Conservation (phyloP, 1,140 invertebrate species). For the Charaxes varanes region DNA sequence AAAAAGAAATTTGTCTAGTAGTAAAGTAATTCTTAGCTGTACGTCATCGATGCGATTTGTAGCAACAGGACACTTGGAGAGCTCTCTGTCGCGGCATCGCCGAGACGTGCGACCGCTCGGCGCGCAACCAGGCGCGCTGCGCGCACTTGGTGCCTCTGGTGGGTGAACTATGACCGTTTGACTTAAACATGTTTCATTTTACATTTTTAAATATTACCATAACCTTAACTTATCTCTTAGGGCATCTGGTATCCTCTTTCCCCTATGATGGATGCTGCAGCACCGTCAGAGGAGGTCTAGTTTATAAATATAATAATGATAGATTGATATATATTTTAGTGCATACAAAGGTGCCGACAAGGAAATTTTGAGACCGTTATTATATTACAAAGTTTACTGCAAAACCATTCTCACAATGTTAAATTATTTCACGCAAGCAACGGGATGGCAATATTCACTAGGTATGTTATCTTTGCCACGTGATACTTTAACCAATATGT, state of each 20-base stretch:
- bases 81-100: conserved; percentile 46
- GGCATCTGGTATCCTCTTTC: too few species aligned
- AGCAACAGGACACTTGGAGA: conserved; percentile 48
- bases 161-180: too few species aligned
- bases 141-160: conserved; percentile 50
- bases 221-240: too few species aligned
- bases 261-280: too few species aligned
- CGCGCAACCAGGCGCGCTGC: conserved; percentile 44
- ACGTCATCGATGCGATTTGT: too few species aligned
- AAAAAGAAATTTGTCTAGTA: too few species aligned
- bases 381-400: conserved; percentile 38
- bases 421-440: conserved; percentile 35
- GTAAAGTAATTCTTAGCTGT: too few species aligned
- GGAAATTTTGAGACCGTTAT: conserved; percentile 26
- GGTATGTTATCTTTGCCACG: conserved; percentile 18
- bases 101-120: conserved; percentile 30
- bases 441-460: conserved; percentile 40
- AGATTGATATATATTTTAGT: conserved; percentile 29
- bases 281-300: background rate
- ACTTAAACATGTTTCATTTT: too few species aligned
- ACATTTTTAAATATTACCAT: background rate
- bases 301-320: background rate
- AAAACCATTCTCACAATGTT: conserved; percentile 33
- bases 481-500: background rate
- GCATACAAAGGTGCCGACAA: conserved; percentile 31